Conservation (phyloP, 2,113 vertebrate species). For the Gallinago media region DNA sequence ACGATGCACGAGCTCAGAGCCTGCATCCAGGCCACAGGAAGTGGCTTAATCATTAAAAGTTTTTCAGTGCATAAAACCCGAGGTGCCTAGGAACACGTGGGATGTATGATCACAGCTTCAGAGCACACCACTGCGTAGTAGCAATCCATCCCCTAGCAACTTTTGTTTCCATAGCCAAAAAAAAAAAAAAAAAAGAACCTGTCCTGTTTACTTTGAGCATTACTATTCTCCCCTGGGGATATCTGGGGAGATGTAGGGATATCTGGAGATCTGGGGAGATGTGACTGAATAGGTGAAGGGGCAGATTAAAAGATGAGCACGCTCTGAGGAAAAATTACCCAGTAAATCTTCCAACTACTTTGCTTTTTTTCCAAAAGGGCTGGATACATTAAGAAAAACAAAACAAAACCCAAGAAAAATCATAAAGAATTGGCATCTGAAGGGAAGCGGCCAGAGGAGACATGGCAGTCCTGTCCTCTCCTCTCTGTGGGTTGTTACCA, state of each 20-base stretch:
- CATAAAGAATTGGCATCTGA: fast-evolving
- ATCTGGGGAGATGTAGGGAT: not conserved
- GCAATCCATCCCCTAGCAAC: slow-evolving; percentile 59
- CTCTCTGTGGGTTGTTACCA: too few species aligned
- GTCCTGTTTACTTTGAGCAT: slow-evolving; percentile 46
- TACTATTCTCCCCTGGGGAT: slow-evolving; percentile 15
- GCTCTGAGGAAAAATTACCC: not conserved
- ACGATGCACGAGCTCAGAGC: fast-evolving
- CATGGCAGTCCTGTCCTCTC: too few species aligned
- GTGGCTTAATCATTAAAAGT: not conserved
- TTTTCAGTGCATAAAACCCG: not conserved
- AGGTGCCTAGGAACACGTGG: not conserved
- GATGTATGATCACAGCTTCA: slow-evolving; percentile 18
- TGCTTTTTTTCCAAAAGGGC: not conserved
- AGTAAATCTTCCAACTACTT: not conserved
- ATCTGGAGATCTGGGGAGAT: not conserved
- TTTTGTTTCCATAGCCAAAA: slow-evolving; percentile 63
- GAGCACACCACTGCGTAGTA: slow-evolving; percentile 5
- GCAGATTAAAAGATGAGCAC: not conserved
- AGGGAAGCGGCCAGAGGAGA: too few species aligned
- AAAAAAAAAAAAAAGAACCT: not conserved
- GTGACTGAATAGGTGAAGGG: not conserved
- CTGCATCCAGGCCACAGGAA: not conserved
- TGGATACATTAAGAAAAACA: fast-evolving
- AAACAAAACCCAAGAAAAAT: too few species aligned